Percentiles rank a stretch among this genome's conserved stretches.
These are phyloP conservation scores for Apogon hyalosoma DNA, from an alignment of 2,797 vertebrate genomes.

Conservation along the genomic window DNA sequence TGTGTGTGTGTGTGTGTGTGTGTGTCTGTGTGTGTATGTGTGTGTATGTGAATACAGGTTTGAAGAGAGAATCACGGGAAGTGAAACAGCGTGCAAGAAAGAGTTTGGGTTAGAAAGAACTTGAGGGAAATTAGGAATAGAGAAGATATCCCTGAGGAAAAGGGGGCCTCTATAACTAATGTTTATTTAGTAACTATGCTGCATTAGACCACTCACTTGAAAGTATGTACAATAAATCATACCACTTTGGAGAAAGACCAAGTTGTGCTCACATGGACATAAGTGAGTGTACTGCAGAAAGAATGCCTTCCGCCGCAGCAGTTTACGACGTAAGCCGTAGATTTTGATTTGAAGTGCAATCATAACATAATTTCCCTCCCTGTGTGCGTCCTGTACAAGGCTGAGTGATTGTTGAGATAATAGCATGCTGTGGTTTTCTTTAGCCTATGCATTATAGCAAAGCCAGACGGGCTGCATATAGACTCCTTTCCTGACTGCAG, in stretches of 20 bases:
- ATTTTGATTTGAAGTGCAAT: slow-evolving; percentile 46
- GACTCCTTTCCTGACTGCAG: slow-evolving; percentile 49
- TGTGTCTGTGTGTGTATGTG: not conserved
- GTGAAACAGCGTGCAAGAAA: slow-evolving; percentile 32
- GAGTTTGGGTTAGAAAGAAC: slow-evolving; percentile 48
- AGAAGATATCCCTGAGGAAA: slow-evolving; percentile 54
- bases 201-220: slow-evolving; percentile 61
- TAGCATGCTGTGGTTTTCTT: slow-evolving; percentile 59
- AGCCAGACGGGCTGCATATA: slow-evolving; percentile 61
- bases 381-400: slow-evolving; percentile 39
- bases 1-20: slow-evolving; percentile 6
- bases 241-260: slow-evolving; percentile 41
- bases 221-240: slow-evolving; percentile 69
- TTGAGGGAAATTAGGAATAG: slow-evolving; percentile 51
- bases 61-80: slow-evolving; percentile 33
- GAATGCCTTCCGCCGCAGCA: slow-evolving; percentile 31
- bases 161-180: slow-evolving; percentile 62
- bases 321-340: slow-evolving; percentile 26
- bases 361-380: slow-evolving; percentile 58
- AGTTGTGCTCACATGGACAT: slow-evolving; percentile 12
- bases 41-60: slow-evolving; percentile 2
- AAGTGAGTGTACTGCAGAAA: slow-evolving; percentile 15
- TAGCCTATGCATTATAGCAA: slow-evolving; percentile 49
- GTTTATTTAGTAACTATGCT: slow-evolving; percentile 71
- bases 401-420: slow-evolving; percentile 56